Evolutionary conservation across 2,797 vertebrate species (phyloP).

Genomic region (Macrochelys suwanniensis): DNA sequence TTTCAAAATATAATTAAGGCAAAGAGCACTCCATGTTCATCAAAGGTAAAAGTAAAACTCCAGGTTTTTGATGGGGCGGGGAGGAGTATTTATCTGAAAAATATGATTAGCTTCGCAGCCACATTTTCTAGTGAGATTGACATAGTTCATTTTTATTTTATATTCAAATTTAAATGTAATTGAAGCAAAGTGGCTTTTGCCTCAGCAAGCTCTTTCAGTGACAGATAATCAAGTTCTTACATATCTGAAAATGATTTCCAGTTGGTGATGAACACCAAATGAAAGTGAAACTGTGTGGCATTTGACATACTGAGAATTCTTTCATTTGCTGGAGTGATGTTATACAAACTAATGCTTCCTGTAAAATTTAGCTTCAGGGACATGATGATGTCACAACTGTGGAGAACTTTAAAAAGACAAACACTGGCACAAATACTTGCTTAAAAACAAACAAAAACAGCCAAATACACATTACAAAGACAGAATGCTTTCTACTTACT

Average conservation of each 20-base stretch:
- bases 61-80: not conserved
- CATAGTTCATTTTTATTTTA: constrained; percentile 10
- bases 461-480: constrained; percentile 3
- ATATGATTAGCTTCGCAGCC: constrained; percentile 13
- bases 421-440: not conserved
- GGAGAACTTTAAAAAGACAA: constrained; percentile 38
- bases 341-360: not conserved
- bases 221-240: not conserved
- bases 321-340: not conserved
- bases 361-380: constrained; percentile 30
- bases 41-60: constrained; percentile 52
- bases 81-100: constrained; percentile 22
- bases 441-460: not conserved
- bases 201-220: constrained; percentile 18
- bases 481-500: constrained; percentile 86
- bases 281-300: not conserved
- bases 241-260: constrained; percentile 29
- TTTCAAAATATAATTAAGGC: constrained; percentile 27
- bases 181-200: constrained; percentile 13
- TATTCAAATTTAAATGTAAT: constrained; percentile 31
- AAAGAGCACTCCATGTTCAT: constrained; percentile 26
- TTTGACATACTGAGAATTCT: not conserved
- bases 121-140: constrained; percentile 20
- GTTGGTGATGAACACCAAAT: constrained; percentile 5
- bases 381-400: not conserved